A percentile compares a stretch with the other conserved stretches of the same genome.
Conservation (phyloP, 2,113 vertebrate species). For the Tachuris rubrigastra region DNA sequence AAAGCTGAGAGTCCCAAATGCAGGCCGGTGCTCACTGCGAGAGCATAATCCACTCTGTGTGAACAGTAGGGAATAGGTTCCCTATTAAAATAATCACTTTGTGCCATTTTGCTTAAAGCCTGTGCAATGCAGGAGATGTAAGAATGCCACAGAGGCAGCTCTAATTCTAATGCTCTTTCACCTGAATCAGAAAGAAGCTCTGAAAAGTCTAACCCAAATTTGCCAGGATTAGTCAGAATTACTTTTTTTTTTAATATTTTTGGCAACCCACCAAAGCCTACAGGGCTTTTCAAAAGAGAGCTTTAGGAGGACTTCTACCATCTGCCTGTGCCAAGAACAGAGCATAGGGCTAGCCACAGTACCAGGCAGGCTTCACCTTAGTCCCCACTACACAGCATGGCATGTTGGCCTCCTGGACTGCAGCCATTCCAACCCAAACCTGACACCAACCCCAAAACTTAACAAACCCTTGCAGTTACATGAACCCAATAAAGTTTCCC, state of each 20-base stretch:
- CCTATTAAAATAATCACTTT: neutral
- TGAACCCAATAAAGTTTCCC: neutral
- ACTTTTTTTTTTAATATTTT: neutral
- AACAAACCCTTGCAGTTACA: neutral
- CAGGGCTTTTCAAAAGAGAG: neutral
- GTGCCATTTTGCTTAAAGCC: neutral
- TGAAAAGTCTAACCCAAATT: neutral
- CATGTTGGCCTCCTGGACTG: neutral
- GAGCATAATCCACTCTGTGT: neutral
- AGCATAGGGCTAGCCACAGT: rapidly evolving
- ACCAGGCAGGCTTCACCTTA: neutral
- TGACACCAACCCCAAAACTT: neutral
- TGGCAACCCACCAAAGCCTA: neutral
- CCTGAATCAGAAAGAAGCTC: neutral
- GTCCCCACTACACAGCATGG: conserved; percentile 20
- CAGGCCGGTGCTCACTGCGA: rapidly evolving
- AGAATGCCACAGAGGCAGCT: rapidly evolving
- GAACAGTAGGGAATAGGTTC: rapidly evolving
- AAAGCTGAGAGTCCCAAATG: neutral
- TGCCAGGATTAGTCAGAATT: neutral
- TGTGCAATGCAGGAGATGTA: neutral
- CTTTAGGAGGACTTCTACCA: neutral
- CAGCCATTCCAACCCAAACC: neutral
- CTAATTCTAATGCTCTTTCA: neutral
- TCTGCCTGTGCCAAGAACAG: neutral